phyloP scores from a whole-genome alignment of 92 coral and sea anemone species.

The Paramuricea clavata region DNA sequence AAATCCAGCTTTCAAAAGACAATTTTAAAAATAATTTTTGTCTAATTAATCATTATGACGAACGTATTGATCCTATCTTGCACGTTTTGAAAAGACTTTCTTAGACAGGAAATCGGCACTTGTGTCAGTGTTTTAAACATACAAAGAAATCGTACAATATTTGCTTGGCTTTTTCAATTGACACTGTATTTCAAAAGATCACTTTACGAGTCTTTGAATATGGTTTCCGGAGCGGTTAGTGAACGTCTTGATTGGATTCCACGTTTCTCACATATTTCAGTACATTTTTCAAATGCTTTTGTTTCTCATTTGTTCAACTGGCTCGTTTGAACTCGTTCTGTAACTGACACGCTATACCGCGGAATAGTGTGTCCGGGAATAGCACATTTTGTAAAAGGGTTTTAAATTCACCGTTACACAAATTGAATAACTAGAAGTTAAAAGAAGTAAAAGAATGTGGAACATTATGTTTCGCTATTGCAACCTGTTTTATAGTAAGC shows the following conservation, averaged over 20 bases:
- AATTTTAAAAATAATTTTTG: background rate
- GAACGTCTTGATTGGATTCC: background rate
- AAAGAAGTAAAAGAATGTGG: too few relatives aligned
- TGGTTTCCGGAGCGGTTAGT: conserved; percentile 14
- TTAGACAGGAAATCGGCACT: conserved; percentile 30
- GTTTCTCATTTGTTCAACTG: background rate
- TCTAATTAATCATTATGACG: background rate
- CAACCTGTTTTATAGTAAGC: too few relatives aligned
- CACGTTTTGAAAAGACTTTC: background rate
- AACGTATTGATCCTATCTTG: background rate
- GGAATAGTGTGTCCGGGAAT: background rate
- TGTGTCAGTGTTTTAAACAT: conserved; percentile 5
- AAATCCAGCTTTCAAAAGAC: background rate
- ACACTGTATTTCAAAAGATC: conserved; percentile 17
- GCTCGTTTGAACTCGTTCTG: background rate
- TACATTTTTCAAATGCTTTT: background rate
- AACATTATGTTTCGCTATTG: too few relatives aligned
- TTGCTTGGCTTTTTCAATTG: background rate
- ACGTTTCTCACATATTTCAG: background rate
- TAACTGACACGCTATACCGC: background rate
- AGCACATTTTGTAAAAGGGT: too few relatives aligned
- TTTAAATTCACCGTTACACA: too few relatives aligned
- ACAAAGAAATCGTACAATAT: conserved; percentile 7
- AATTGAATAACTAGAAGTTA: too few relatives aligned
- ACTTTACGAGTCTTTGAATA: background rate